A percentile compares a stretch with the other conserved stretches of the same genome.
Evolutionary conservation across 2,888 invertebrate species (phyloP).

Genomic region (Megastigmus dorsalis): DNA sequence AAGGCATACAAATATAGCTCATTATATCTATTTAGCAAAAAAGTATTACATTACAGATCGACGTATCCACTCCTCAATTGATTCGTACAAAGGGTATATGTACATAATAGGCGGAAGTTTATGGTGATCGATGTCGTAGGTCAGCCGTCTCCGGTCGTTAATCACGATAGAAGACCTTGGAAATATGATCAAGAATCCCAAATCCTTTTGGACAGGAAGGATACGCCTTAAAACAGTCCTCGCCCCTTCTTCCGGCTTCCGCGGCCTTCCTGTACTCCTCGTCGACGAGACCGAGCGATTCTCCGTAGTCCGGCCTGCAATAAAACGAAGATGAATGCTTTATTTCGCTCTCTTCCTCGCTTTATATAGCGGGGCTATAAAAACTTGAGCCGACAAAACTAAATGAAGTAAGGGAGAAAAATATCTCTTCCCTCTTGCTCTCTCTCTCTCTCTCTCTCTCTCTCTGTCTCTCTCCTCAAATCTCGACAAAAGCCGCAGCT

Average conservation of each 20-base stretch:
- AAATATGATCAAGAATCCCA: conserved; percentile 78
- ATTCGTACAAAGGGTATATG: neutral
- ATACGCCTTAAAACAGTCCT: conserved; percentile 78
- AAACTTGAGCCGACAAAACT: neutral
- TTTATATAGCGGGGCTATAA: neutral
- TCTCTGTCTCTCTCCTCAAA: neutral
- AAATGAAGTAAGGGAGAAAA: conserved; percentile 5
- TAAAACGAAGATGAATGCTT: conserved; percentile 19
- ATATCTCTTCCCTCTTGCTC: neutral
- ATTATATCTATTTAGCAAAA: too few species aligned
- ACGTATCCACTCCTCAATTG: too few species aligned
- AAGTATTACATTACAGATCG: too few species aligned
- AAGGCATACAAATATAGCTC: too few species aligned
- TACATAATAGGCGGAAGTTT: neutral
- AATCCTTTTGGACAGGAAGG: conserved; percentile 79
- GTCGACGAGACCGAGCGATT: conserved; percentile 73
- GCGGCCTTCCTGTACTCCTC: conserved; percentile 80
- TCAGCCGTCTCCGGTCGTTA: too few species aligned
- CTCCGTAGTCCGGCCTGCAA: conserved; percentile 79
- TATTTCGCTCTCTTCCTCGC: neutral
- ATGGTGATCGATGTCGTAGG: too few species aligned
- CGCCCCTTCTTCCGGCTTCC: conserved; percentile 79
- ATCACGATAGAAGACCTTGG: conserved; percentile 37
- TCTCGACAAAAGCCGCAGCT: neutral
- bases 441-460: too few species aligned